Evolutionary conservation across 2,888 invertebrate genomes (phyloP).

Genomic region (Ennomos erosarius): DNA sequence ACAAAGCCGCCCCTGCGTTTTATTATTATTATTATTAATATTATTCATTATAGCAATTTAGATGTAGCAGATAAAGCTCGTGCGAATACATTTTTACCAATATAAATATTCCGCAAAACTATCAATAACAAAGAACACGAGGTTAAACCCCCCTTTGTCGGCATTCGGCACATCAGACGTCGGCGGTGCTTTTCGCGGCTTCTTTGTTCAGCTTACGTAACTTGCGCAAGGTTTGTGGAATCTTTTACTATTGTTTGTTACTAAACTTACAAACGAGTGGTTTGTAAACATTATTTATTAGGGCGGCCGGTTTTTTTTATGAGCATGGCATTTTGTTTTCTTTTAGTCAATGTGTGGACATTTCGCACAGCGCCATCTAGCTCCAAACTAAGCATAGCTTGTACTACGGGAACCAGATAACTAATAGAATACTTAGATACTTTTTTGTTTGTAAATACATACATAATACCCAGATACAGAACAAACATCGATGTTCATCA

Average conservation of each 20-base stretch:
- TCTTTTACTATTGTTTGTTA: constrained; percentile 58
- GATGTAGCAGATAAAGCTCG: constrained; percentile 4
- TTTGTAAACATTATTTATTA: constrained; percentile 54
- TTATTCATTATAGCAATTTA: no score
- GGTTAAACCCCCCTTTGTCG: constrained; percentile 44
- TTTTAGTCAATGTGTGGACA: no score
- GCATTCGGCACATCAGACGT: constrained; percentile 28
- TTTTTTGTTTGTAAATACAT: no score
- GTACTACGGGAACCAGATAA: no score
- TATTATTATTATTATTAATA: no score
- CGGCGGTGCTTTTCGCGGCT: constrained; percentile 42
- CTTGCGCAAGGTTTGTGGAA: constrained; percentile 64
- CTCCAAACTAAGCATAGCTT: no score
- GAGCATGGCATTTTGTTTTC: no score
- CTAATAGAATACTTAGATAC: no score
- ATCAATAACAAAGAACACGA: constrained; percentile 51
- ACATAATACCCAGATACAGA: no score
- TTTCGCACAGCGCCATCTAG: no score
- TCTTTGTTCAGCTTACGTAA: constrained; percentile 54
- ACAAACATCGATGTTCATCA: no score
- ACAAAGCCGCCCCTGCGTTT: no score
- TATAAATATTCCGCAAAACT: constrained; percentile 43
- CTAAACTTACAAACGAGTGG: constrained; percentile 56
- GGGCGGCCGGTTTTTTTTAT: constrained; percentile 1
- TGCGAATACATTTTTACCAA: constrained; percentile 10